Evolutionary conservation across 1,140 invertebrate species (phyloP), one percentile per base, ranked within the genome.

Genomic region (Anastatus disparis): DNA sequence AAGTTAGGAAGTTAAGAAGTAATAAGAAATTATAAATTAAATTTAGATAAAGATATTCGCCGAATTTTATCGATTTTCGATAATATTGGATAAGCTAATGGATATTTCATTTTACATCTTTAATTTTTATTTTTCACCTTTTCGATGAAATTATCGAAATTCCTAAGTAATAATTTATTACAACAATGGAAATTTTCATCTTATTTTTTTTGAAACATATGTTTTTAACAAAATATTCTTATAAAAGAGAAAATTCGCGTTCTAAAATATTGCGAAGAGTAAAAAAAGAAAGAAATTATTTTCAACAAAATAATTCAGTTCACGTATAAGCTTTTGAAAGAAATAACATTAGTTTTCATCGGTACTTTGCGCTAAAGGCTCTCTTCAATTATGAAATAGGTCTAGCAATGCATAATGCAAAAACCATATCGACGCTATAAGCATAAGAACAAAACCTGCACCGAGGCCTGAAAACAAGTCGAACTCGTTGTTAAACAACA

Each of bases 361-460:
- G n/a, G n/a, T n/a, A 46, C 29, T 9, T 38, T 35, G 56, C 56
- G 56, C 56, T 31, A 59, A 59, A 59, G 27, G 56, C n/a, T n/a
- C 2, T n/a, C 22, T 56, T 35, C n/a, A n/a, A 56, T 61, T 61
- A 20, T 42, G 31, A 46, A 61, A 61, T 46, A 35, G 20, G 15
- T 52, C 10, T 27, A 52, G 10, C 3, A 15, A 31, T 55, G 27
- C 52, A 55, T 31, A 55, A 55, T 55, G 52, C 8, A 55, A 55
- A 55, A 15, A 29, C 6, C 8, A 17, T 55, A 31, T 17, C 26
- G 4, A 35, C 4, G 31, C 31, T n/a, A 15, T 55, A 17, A 27
- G 26, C 27, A 15, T 17, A n/a, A 2, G 29, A 35, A 35, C 4
- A 35, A 35, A 35, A 38, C 17, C n/a, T 40, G 53, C 6, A 10